Evolutionary conservation across 2,888 invertebrate species (phyloP), one percentile per base, ranked within the genome.

Genomic region (Ernsta delagoae): DNA sequence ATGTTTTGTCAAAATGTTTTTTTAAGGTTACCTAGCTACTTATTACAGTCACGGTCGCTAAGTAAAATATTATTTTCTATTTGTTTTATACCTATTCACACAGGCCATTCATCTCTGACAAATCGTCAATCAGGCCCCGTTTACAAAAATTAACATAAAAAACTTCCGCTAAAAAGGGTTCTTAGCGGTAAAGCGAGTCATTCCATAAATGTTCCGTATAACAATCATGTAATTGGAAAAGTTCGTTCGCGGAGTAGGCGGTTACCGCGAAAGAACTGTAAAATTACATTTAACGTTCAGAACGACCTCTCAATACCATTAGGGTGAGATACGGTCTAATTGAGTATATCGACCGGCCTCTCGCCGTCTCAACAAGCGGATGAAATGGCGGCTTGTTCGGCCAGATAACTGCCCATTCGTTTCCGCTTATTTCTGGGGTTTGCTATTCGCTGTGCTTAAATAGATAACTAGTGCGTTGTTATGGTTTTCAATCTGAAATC

Each of bases 251-350:
- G 50, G 57, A 59, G 41, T 43, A 6, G 24, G 59, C 60, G 45
- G 41, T 61, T 43, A 67, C 53, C 53, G 54, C 66, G 54, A 67
- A 66, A 67, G 54, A 54, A 54, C 66, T 43, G 60, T 67, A 67
- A 67, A 67, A 67, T 67, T 67, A 66, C 66, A 41, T 67, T 60
- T 67, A 66, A 59, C 59, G 59, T 65, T 16, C 43, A 59, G 31
- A 70, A 66, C 63, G 67, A 65, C 65, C 57, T 65, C 65, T 70
- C 65, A 65, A 71, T 73, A 65, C 71, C 69, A 72, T 72, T 72
- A 72, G 59, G 48, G 61, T 70, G 57, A 69, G 66, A 66, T 69
- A 66, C 48, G 69, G 65, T 70, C 64, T 74, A 70, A 73, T 73
- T 70, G 69, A 66, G 66, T 60, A 66, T 53, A 39, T 39, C 60